A percentile compares a stretch with the other conserved stretches of the same genome.
Evolutionary conservation across 1,140 invertebrate genomes (phyloP).

Genomic region (Scaptomyza graminum): DNA sequence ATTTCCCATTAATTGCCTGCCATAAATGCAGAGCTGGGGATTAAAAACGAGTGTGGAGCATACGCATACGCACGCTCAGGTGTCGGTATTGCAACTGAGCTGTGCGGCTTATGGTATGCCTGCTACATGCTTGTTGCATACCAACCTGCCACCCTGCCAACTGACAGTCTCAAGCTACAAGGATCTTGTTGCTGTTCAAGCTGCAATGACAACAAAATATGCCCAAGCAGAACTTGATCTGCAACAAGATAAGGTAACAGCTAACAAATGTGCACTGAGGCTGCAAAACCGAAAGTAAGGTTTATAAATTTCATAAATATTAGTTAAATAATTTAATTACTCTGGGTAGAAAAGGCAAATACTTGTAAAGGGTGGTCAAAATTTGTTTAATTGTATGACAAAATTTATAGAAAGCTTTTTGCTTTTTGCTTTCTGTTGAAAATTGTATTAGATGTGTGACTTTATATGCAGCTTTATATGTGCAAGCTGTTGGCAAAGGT

Average conservation of each 20-base stretch:
- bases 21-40: constrained; percentile 45
- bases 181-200: constrained; percentile 20
- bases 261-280: neutral
- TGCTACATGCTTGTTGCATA: constrained; percentile 23
- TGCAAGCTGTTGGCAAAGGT: constrained; percentile 23
- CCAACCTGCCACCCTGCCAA: neutral
- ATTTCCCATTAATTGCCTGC: constrained; percentile 66
- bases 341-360: neutral
- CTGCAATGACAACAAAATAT: constrained; percentile 3
- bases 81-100: constrained; percentile 25
- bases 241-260: too few relatives aligned
- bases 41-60: constrained; percentile 25
- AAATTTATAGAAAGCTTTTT: neutral
- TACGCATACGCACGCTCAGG: neutral
- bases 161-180: constrained; percentile 15
- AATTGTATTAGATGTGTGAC: constrained; percentile 29
- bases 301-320: neutral
- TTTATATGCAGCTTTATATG: constrained; percentile 28
- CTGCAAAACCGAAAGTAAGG: too few relatives aligned
- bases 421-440: neutral
- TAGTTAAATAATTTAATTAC: neutral
- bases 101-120: constrained; percentile 18
- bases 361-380: neutral
- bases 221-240: neutral
- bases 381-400: neutral